Conservation (phyloP, 2,888 invertebrate genomes). For the Scelioninae gen. 1 region DNA sequence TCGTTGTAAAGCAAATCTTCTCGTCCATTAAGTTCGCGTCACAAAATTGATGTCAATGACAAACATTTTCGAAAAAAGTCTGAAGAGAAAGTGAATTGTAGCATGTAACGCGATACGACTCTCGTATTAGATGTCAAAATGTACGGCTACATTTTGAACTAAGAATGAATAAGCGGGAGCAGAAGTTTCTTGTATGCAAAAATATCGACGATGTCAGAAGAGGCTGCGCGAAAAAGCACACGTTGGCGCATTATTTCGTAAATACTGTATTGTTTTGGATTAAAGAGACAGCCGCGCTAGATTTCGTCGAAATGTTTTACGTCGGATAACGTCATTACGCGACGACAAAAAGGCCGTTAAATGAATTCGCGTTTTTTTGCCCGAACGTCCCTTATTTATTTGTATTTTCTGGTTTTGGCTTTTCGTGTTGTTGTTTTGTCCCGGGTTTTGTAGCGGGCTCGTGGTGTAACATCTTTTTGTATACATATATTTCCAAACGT, state of each 20-base stretch:
- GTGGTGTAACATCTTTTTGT: constrained; percentile 16
- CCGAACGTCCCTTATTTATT: constrained; percentile 16
- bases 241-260: constrained; percentile 51
- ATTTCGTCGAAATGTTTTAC: constrained; percentile 56
- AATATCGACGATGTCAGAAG: constrained; percentile 40
- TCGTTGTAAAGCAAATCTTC: no score
- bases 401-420: constrained; percentile 11
- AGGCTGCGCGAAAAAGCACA: constrained; percentile 26
- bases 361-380: constrained; percentile 48
- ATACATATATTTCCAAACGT: constrained; percentile 5
- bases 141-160: constrained; percentile 18
- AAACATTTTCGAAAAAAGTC: constrained; percentile 26
- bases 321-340: constrained; percentile 45
- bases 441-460: constrained; percentile 7
- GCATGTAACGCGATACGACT: constrained; percentile 21
- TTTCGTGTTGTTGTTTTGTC: no score
- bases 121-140: constrained; percentile 47
- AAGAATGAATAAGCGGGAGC: constrained; percentile 41
- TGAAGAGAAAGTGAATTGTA: constrained; percentile 47
- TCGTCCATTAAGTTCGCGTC: constrained; percentile 29
- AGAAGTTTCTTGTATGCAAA: constrained; percentile 30
- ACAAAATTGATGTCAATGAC: constrained; percentile 30
- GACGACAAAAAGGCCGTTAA: constrained; percentile 50
- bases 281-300: constrained; percentile 38
- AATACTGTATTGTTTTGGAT: constrained; percentile 54